Percentiles rank a stretch among this genome's conserved stretches.
These are phyloP conservation scores for Podilymbus podiceps DNA, from an alignment of 2,113 vertebrate genomes.

Conservation along the genomic window DNA sequence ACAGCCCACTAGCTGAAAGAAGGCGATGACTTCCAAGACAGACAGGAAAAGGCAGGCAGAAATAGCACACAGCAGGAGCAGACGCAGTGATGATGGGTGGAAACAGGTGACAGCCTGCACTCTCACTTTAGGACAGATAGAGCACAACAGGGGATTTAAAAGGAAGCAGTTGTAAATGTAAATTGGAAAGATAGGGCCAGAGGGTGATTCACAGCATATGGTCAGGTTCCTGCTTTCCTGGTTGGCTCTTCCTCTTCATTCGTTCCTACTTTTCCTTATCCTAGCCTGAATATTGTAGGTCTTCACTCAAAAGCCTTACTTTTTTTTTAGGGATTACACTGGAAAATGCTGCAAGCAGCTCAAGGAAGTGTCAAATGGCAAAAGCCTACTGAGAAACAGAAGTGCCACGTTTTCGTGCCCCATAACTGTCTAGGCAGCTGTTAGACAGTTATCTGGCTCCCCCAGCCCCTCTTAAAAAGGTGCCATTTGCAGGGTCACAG, in stretches of 20 bases:
- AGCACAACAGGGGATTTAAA: slow-evolving; percentile 14
- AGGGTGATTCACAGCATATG: not conserved
- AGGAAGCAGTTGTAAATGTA: not conserved
- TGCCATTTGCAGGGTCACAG: not conserved
- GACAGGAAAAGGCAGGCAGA: slow-evolving; percentile 59
- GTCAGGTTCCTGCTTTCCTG: not conserved
- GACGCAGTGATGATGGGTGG: slow-evolving; percentile 14
- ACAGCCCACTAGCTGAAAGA: slow-evolving; percentile 41
- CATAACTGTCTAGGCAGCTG: not conserved
- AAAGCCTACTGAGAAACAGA: not conserved
- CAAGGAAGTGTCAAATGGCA: not conserved
- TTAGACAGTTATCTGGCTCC: not conserved
- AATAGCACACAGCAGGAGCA: slow-evolving; percentile 38
- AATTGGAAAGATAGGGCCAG: not conserved
- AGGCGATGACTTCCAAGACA: slow-evolving; percentile 54
- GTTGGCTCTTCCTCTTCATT: not conserved
- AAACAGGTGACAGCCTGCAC: slow-evolving; percentile 53
- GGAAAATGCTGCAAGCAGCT: not conserved
- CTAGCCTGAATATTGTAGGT: not conserved
- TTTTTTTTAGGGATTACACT: not conserved
- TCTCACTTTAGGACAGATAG: slow-evolving; percentile 1
- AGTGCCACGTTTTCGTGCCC: not conserved
- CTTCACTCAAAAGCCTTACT: not conserved
- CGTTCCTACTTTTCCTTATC: not conserved
- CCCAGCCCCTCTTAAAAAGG: not conserved